These are phyloP conservation scores for Struthio camelus DNA, from an alignment of 2,113 vertebrate species.

Conservation along the genomic window DNA sequence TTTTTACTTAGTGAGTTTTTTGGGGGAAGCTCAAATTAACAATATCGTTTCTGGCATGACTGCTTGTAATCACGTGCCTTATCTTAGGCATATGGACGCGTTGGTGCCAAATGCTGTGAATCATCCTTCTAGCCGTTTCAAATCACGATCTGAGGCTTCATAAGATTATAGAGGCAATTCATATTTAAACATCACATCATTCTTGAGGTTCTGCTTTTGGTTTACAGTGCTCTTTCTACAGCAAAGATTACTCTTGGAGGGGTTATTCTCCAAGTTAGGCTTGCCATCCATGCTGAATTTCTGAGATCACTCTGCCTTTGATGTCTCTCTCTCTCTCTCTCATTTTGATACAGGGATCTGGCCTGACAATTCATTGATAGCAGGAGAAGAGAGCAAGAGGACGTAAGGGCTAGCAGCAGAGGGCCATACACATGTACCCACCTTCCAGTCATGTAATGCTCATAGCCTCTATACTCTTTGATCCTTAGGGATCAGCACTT, in stretches of 20 bases:
- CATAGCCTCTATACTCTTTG: background rate
- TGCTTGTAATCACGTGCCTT: background rate
- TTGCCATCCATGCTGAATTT: background rate
- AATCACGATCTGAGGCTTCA: background rate
- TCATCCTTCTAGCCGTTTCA: background rate
- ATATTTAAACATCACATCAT: background rate
- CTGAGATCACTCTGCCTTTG: background rate
- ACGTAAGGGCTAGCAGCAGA: background rate
- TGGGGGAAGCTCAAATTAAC: background rate
- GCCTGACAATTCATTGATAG: background rate
- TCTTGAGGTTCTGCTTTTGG: background rate
- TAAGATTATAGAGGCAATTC: background rate
- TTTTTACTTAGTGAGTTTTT: background rate
- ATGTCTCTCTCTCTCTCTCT: accelerated
- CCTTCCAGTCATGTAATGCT: background rate
- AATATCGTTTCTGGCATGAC: background rate
- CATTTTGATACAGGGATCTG: background rate
- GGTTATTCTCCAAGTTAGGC: background rate
- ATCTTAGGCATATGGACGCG: background rate
- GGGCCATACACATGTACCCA: background rate
- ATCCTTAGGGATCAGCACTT: accelerated
- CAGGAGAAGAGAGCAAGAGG: background rate
- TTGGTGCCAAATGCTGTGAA: slow-evolving; percentile 7
- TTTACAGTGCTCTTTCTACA: background rate
- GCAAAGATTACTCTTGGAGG: background rate